Percentiles rank a stretch among this genome's conserved stretches.
Conservation (phyloP, 1,140 invertebrate genomes). For the Drosophila pachea region DNA sequence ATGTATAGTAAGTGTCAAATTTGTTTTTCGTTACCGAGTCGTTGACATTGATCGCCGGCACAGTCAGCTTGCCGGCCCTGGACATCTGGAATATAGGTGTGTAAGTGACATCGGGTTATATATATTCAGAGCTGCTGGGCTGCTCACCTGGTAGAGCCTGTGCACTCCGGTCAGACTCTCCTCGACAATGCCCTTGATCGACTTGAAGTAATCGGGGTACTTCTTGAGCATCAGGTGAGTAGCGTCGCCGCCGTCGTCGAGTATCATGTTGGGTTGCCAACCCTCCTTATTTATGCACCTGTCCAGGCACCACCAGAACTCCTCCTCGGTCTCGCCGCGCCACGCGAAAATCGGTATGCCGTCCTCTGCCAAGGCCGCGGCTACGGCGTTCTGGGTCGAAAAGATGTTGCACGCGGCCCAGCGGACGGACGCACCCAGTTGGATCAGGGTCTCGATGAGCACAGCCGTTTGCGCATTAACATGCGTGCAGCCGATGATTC, state of each 20-base stretch:
- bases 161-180: constrained; percentile 99
- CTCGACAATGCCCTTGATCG: constrained; percentile 98
- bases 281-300: constrained; percentile 87
- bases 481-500: constrained; percentile 97
- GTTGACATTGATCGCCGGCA: constrained; percentile 99
- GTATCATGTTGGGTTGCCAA: constrained; percentile 98
- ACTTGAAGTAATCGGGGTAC: constrained; percentile 95
- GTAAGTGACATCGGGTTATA: background rate
- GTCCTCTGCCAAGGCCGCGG: constrained; percentile 94
- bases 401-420: constrained; percentile 99
- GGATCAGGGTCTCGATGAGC: constrained; percentile 93
- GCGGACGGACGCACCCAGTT: constrained; percentile 93
- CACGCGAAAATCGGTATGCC: constrained; percentile 95
- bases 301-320: constrained; percentile 99
- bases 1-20: constrained; percentile 87
- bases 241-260: constrained; percentile 98
- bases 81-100: constrained; percentile 85
- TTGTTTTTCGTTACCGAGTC: constrained; percentile 99
- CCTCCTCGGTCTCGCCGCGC: constrained; percentile 97
- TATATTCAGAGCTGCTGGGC: background rate
- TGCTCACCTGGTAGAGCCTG: constrained; percentile 85
- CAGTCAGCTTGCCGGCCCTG: constrained; percentile 94
- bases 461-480: constrained; percentile 98
- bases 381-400: constrained; percentile 97
- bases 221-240: constrained; percentile 98